Percentiles rank a stretch among this genome's conserved stretches.
Conservation (phyloP, 2,797 vertebrate species). For the Danio kyathit region DNA sequence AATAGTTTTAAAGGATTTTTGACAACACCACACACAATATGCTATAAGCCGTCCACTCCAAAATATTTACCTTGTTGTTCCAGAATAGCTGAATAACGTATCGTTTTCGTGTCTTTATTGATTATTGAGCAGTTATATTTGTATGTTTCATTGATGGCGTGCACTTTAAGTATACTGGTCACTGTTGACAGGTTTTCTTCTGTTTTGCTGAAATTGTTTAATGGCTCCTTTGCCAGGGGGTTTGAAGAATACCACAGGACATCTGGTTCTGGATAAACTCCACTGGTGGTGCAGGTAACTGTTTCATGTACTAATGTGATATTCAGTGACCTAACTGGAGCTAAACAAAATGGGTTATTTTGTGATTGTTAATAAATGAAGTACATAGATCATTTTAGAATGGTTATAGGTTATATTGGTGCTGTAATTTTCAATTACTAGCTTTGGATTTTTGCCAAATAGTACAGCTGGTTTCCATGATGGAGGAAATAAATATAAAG, state of each 20-base stretch:
- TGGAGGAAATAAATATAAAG: too few species aligned
- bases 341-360: slow-evolving; percentile 40
- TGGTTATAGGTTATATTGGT: too few species aligned
- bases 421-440: too few species aligned
- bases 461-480: too few species aligned
- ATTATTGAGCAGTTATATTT: slow-evolving; percentile 63
- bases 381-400: too few species aligned
- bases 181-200: slow-evolving; percentile 59
- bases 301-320: slow-evolving; percentile 41
- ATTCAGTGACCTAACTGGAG: slow-evolving; percentile 49
- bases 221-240: rapidly evolving
- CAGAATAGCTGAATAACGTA: slow-evolving; percentile 6
- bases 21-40: too few species aligned
- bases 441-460: too few species aligned
- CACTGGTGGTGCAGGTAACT: slow-evolving; percentile 60
- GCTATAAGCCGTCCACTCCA: too few species aligned
- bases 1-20: too few species aligned
- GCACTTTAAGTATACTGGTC: slow-evolving; percentile 52
- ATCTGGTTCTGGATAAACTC: slow-evolving; percentile 62
- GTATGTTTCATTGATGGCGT: background rate
- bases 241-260: slow-evolving; percentile 64
- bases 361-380: too few species aligned
- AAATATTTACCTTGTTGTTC: too few species aligned
- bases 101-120: background rate
- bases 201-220: rapidly evolving